Base-by-base conservation (phyloP, 2,113 vertebrate species). In the Pelusios castaneus region DNA sequence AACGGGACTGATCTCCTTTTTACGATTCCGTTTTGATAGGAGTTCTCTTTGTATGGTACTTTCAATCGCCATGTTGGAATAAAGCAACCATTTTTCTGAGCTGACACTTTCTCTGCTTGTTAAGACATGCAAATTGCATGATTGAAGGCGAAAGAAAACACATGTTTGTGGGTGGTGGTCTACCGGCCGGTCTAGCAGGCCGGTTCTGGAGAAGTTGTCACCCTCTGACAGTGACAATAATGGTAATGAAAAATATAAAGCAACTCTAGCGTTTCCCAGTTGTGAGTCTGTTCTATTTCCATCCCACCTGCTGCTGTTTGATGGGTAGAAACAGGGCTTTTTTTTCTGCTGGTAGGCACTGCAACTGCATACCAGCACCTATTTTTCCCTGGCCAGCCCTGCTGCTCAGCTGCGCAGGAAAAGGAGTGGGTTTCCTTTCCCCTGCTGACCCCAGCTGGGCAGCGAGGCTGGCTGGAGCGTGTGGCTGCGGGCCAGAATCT, bases 71-170 rank as follows among this genome's bases (percentile, higher is more conserved):
- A 3, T 6, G 52, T 67, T 41, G 80, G 43, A 89, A 56, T 4
- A 41, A 43, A 51, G 8, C 41, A n/a, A 52, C 79, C 79, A 41
- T 47, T 51, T 34, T 24, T 5, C 1, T 41, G 31, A 41, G 16
- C 55, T 16, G 55, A n/a, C 51, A 91, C 73, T 56, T 76, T 8
- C 86, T 51, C 29, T 0, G 5, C 27, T 78, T 41, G 31, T 38
- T 7, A 10, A 22, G 29, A 2, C 14, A 29, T 0, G 0, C 6
- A 1, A 2, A 1, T 2, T 31, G 38, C 63, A 63, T 67, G n/a
- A 16, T 21, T n/a, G 67, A 47, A 58, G 51, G 70, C 58, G 38
- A 78, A 84, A 27, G 38, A 73, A 63, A 34, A 45, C 41, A 3
- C 8, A 86, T 60, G 77, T 58, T 22, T 84, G 25, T 22, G 4